Evolutionary conservation across 2,888 invertebrate species (phyloP), one percentile per base, ranked within the genome.

Genomic region (Drosophila imparisetae): DNA sequence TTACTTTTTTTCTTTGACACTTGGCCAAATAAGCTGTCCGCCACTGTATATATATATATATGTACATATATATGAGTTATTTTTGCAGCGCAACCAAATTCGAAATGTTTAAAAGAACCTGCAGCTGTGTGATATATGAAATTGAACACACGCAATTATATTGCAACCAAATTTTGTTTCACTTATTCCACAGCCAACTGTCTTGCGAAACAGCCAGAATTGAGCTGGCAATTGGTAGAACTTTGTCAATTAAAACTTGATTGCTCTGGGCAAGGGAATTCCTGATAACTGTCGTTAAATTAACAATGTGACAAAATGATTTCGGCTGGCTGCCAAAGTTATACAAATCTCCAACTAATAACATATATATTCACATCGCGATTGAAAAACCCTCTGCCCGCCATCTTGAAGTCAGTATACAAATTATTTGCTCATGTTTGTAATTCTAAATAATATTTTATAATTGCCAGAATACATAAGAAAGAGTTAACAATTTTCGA

Each of bases 191-290:
- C 50, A 54, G 54, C 66, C 52, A 62, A 62, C 45, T 58, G 60
- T 5, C 18, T 40, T 42, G 27, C 48, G 50, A 54, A 49, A 49
- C 36, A n/a, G 61, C 54, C 64, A 64, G 61, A 52, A 64, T 59
- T 64, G 53, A 24, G 38, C 50, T 5, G 42, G 10, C 69, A 74
- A 52, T 66, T 61, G 40, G 24, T 24, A 27, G 68, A 81, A 83
- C 64, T 79, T 82, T 82, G 61, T 55, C 77, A 73, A 77, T 82
- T 81, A 79, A 72, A 82, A 81, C 48, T 82, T 75, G 53, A 70
- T 34, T 10, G 48, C 52, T 68, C 15, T 11, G 49, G 66, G 66
- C 68, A 18, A 21, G n/a, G 10, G 55, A 52, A 45, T 50, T 52
- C 10, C 42, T 40, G 18, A 34, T 57, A 45, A 32, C 61, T 62